Evolutionary conservation across 2,113 vertebrate genomes (phyloP).

Genomic region (Strix uralensis): DNA sequence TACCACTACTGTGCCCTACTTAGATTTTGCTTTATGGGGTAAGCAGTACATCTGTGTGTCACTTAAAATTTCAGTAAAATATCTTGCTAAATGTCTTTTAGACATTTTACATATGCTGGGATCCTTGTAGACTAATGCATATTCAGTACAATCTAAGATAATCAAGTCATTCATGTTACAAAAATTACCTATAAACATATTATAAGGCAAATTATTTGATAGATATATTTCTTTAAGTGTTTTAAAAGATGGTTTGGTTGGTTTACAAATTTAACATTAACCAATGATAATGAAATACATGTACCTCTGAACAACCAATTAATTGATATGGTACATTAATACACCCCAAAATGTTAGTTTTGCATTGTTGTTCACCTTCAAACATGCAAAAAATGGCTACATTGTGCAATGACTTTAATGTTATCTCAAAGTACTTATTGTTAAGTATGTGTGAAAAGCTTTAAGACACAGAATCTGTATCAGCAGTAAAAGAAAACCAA

Average conservation of each 20-base stretch:
- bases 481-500: not conserved
- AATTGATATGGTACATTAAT: not conserved
- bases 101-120: not conserved
- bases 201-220: not conserved
- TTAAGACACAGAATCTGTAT: not conserved
- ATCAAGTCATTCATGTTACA: not conserved
- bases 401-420: not conserved
- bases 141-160: not conserved
- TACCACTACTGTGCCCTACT: not conserved
- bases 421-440: not conserved
- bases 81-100: not conserved
- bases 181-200: not conserved
- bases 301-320: not conserved
- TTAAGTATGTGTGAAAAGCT: not conserved
- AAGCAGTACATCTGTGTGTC: not conserved
- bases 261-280: not conserved
- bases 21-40: not conserved
- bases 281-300: not conserved
- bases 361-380: not conserved
- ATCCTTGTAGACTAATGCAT: not conserved
- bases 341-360: not conserved
- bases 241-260: not conserved
- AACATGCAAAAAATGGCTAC: not conserved
- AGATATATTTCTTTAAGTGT: not conserved
- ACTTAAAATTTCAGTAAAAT: not conserved